Evolutionary conservation across 2,888 invertebrate species (phyloP), one percentile per base, ranked within the genome.

Genomic region (Trilocha varians): DNA sequence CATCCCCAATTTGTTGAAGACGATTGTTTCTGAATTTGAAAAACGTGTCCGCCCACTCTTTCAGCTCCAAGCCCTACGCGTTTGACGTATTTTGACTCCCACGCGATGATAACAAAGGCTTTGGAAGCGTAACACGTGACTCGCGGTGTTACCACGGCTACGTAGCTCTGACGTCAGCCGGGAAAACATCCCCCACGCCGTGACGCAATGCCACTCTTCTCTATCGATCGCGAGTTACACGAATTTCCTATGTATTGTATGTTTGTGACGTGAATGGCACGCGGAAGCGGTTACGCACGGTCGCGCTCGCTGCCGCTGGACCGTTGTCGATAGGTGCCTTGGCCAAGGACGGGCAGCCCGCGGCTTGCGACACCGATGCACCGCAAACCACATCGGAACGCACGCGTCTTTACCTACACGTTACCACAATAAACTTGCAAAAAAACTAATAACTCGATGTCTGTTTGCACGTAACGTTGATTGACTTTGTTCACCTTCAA

Each of bases 281-380:
- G 67, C 76, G 78, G 82, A 83, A 80, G 72, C 57, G 56, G 72
- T 68, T 70, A 74, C 77, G 77, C 75, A 64, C 64, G 67, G 71
- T 57, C 74, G 71, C 55, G 53, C 62, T n/a, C 55, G 53, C 57
- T 50, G 45, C 39, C 50, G 50, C 36, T 50, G 55, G 52, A 48
- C 51, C 52, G 52, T 48, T 49, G 57, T 59, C 62, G 62, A 53
- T 57, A 57, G 48, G 40, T 46, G 58, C 62, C 59, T 62, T 57
- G 73, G 68, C 73, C 79, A 77, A 78, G 78, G 79, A 74, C 79
- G 51, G 51, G 42, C 51, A 55, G 65, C 59, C 62, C 66, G 61
- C 62, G 63, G 60, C 58, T 67, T 59, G 53, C 48, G 57, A 54
- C 50, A 49, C 48, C 57, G 57, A 63, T 61, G 63, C 59, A 53